These are phyloP conservation scores for Hemibagrus wyckioides DNA, from an alignment of 2,113 vertebrate species.

Conservation along the genomic window DNA sequence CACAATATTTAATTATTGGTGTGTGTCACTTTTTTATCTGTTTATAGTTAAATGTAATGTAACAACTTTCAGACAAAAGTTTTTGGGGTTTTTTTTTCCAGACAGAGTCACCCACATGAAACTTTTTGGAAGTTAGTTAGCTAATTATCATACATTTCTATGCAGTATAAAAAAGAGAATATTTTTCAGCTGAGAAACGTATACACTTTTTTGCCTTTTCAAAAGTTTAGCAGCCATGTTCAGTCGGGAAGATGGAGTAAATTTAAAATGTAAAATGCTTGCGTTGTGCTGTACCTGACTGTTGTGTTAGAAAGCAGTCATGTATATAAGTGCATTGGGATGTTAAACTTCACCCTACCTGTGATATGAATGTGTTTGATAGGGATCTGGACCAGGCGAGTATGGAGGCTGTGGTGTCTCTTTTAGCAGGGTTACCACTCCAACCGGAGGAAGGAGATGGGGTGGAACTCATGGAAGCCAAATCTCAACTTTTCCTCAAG, in stretches of 20 bases:
- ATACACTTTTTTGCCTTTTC: no score
- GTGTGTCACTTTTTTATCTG: neutral
- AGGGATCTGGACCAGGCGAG: conserved; percentile 98
- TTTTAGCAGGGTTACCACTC: conserved; percentile 91
- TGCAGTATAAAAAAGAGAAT: no score
- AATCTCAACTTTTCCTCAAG: conserved; percentile 98
- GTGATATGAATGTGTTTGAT: neutral
- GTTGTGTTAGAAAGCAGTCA: no score
- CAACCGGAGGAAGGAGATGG: conserved; percentile 98
- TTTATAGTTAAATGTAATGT: neutral
- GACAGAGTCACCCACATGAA: no score
- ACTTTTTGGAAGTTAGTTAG: no score
- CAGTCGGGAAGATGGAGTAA: no score
- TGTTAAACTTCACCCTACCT: neutral
- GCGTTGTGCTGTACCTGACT: no score
- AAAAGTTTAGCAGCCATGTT: no score
- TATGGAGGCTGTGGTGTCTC: conserved; percentile 97
- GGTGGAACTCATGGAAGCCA: conserved; percentile 97
- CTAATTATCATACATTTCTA: no score
- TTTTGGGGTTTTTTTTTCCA: no score
- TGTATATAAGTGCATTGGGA: neutral
- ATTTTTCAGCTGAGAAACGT: no score
- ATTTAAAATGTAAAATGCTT: no score
- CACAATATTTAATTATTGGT: neutral
- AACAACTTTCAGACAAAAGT: neutral